Evolutionary conservation across 2,888 invertebrate species (phyloP).

Genomic region (Hypena proboscidalis): DNA sequence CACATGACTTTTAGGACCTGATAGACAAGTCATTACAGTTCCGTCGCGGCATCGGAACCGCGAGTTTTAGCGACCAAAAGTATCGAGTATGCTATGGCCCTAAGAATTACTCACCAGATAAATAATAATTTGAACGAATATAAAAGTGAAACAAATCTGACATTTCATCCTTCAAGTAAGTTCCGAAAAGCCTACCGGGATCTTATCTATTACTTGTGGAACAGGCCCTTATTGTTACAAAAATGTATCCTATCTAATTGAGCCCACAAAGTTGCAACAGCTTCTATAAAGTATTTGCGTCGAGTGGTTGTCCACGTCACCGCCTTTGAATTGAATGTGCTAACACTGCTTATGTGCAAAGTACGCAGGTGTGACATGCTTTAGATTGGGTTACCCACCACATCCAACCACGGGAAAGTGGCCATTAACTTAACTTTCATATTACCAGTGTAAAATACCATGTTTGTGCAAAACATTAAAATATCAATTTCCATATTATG

Average conservation of each 20-base stretch:
- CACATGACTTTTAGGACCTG: no score
- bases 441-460: slow-evolving; percentile 1
- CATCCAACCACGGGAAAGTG: slow-evolving; percentile 18
- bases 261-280: slow-evolving; percentile 11
- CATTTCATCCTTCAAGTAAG: no score
- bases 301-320: slow-evolving; percentile 45
- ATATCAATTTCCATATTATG: not conserved
- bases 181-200: no score
- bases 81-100: no score
- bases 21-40: no score
- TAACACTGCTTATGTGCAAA: slow-evolving; percentile 57
- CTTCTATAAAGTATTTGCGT: slow-evolving; percentile 25
- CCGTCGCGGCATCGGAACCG: no score
- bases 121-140: no score
- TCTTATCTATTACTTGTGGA: no score
- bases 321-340: slow-evolving; percentile 53
- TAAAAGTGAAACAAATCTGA: no score
- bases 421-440: slow-evolving; percentile 14
- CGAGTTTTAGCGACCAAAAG: no score
- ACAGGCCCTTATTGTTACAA: not conserved
- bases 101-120: no score
- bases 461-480: slow-evolving; percentile 33
- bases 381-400: slow-evolving; percentile 14
- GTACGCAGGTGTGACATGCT: slow-evolving; percentile 42
- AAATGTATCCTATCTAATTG: not conserved